Evolutionary conservation across 1,140 invertebrate genomes (phyloP).

Genomic region (Apocrypta bakeri): DNA sequence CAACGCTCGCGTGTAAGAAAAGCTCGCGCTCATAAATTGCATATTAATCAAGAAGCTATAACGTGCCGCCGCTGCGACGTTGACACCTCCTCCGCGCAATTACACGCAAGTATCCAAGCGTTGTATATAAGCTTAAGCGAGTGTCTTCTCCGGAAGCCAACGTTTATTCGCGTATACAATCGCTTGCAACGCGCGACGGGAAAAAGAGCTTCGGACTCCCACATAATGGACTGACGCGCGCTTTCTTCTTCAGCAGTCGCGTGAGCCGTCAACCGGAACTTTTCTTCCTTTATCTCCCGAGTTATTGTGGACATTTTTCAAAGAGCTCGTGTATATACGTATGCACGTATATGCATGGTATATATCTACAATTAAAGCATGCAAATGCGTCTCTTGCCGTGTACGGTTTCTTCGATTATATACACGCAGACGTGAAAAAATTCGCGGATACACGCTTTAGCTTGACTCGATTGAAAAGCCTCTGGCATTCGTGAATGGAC

Average conservation of each 20-base stretch:
- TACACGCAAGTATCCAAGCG: conserved; percentile 20
- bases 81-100: conserved; percentile 27
- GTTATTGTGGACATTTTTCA: neutral
- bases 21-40: conserved; percentile 17
- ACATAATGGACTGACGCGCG: neutral
- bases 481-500: neutral
- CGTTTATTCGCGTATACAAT: conserved; percentile 17
- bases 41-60: neutral
- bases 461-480: conserved; percentile 8
- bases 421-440: neutral
- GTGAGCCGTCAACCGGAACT: too few species aligned
- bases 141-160: neutral
- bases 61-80: neutral
- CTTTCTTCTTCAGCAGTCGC: too few species aligned
- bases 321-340: too few species aligned
- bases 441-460: neutral
- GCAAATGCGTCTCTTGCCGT: neutral
- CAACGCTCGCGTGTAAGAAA: neutral
- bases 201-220: conserved; percentile 13
- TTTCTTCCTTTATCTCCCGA: too few species aligned
- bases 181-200: neutral
- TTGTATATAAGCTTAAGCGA: neutral
- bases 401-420: neutral
- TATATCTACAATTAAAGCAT: neutral
- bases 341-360: too few species aligned